These are phyloP conservation scores for Arion vulgaris DNA, from an alignment of 1,140 invertebrate genomes.

Conservation along the genomic window DNA sequence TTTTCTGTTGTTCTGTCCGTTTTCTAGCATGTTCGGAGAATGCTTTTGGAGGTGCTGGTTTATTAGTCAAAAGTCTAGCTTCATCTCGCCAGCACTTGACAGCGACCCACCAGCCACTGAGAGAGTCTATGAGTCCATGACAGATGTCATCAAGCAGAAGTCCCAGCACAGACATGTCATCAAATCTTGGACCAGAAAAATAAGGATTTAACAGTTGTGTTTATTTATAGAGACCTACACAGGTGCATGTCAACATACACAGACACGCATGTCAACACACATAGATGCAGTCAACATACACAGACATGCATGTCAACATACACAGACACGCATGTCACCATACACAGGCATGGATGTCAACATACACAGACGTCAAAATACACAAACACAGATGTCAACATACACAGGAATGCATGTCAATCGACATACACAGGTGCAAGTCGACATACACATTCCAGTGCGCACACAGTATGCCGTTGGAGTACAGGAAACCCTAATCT, in stretches of 20 bases:
- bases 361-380: too few relatives aligned
- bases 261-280: neutral
- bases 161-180: neutral
- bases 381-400: too few relatives aligned
- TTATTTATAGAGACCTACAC: neutral
- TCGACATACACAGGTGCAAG: too few relatives aligned
- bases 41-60: conserved; percentile 23
- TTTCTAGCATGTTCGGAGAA: conserved; percentile 28
- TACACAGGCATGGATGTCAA: neutral
- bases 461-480: too few relatives aligned
- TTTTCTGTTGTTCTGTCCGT: conserved; percentile 13
- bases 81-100: conserved; percentile 33
- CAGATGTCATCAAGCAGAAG: conserved; percentile 4
- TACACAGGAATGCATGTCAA: too few relatives aligned
- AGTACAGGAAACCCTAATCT: too few relatives aligned
- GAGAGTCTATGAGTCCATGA: conserved; percentile 22
- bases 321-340: neutral
- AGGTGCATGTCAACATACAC: neutral
- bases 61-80: neutral
- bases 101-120: conserved; percentile 34
- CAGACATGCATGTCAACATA: neutral
- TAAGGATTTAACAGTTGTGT: neutral
- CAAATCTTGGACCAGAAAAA: neutral
- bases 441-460: too few relatives aligned
- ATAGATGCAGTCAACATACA: neutral